Evolutionary conservation across 1,140 invertebrate genomes (phyloP), one percentile per base, ranked within the genome.

Genomic region (Aphaenogaster rudis): DNA sequence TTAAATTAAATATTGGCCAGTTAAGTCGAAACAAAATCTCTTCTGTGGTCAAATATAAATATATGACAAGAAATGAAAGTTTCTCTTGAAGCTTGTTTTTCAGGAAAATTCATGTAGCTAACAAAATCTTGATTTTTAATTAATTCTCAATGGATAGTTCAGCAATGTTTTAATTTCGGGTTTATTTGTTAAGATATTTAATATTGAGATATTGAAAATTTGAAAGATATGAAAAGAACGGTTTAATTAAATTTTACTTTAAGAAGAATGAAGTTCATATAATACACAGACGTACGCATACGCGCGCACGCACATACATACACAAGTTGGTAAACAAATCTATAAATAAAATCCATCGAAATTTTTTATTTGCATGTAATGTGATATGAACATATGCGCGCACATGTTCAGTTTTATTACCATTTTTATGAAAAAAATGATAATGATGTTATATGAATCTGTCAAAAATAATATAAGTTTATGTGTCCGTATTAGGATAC

Each of bases 341-440:
- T 33, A 7, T n/a, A 72, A 36, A 45, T 57, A 15, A 77, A 61
- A 17, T 77, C 15, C 57, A 28, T 77, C 15, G 33, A 63, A n/a
- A 57, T 0, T 59, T 54, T 45, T 63, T 63, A 42, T 45, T 11
- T 33, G 21, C 42, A 78, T 63, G 2, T 78, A 28, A 61, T 45
- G 59, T n/a, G 4, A 50, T 50, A 69, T 45, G 42, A 48, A 48
- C 11, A 33, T 17, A 61, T 15, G n/a, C 15, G 45, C 3, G 13
- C 21, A 17, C 6, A 9, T 33, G 4, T 63, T 8, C 42, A 78
- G 13, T 78, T 63, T 64, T 13, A 63, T 52, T 59, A 63, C 15
- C 28, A 64, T 48, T 78, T 39, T 57, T 39, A 76, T 76, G 50
- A 59, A 59, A 76, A 57, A 54, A 59, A 76, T 76, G 36, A 76